Percentiles rank a stretch among this genome's conserved stretches.
Conservation (phyloP, 2,113 vertebrate species). For the Daphoenositta chrysoptera region DNA sequence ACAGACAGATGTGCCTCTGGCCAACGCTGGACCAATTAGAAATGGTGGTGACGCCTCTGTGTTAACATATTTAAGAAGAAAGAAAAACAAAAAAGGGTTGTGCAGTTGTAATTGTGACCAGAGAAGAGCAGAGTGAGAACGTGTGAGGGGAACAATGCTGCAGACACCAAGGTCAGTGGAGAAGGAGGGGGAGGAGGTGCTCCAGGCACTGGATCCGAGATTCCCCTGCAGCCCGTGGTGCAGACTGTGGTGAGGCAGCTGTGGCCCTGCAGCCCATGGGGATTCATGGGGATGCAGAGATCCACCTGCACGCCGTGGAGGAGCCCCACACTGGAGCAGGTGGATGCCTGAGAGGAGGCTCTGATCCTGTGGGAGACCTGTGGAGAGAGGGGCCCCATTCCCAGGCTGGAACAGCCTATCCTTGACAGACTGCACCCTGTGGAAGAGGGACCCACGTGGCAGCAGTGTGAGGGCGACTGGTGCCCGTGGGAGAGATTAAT, state of each 20-base stretch:
- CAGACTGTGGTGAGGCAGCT: neutral
- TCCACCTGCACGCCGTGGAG: neutral
- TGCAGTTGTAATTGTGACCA: neutral
- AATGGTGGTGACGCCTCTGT: rapidly evolving
- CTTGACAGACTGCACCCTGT: neutral
- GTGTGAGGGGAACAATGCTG: neutral
- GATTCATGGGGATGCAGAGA: rapidly evolving
- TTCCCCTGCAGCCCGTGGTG: rapidly evolving
- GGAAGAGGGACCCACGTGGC: neutral
- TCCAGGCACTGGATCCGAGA: neutral
- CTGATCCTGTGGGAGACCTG: neutral
- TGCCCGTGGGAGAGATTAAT: rapidly evolving
- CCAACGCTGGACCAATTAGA: neutral
- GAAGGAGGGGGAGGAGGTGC: neutral
- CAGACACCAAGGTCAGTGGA: neutral
- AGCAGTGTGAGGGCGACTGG: neutral
- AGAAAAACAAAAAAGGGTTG: neutral
- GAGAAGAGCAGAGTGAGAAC: neutral
- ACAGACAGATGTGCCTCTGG: neutral
- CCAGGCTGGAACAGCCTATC: neutral
- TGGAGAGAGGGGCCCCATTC: neutral
- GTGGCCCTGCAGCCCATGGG: neutral
- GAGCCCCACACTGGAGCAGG: neutral
- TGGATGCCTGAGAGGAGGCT: neutral
- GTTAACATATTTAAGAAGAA: neutral